A percentile compares a stretch with the other conserved stretches of the same genome.
Conservation (phyloP, 2,888 invertebrate species). For the Sarcophaga caerulescens region DNA sequence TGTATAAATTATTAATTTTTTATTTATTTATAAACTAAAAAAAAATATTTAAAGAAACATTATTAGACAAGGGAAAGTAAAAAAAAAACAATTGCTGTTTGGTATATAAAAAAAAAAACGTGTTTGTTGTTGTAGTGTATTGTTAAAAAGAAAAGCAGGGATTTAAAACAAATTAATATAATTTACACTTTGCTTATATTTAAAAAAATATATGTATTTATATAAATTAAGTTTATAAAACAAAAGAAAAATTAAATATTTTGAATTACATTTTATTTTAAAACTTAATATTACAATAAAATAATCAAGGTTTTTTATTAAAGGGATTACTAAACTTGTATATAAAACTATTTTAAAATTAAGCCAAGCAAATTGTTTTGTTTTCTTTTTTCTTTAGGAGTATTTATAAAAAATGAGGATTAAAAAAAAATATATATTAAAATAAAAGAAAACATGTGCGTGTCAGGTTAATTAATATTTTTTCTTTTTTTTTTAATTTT, state of each 20-base stretch:
- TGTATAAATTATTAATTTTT: conserved; percentile 65
- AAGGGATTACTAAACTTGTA: too few relatives aligned
- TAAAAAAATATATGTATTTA: conserved; percentile 31
- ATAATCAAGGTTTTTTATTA: too few relatives aligned
- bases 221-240: background rate
- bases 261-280: conserved; percentile 30
- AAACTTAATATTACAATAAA: conserved; percentile 58
- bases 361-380: background rate
- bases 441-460: conserved; percentile 60
- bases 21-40: conserved; percentile 64
- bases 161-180: conserved; percentile 45
- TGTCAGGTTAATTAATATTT: conserved; percentile 56
- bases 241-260: background rate
- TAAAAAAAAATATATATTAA: conserved; percentile 5
- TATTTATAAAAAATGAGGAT: background rate
- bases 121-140: conserved; percentile 13
- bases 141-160: conserved; percentile 4
- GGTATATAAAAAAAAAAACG: conserved; percentile 51
- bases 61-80: background rate
- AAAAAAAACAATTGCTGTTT: background rate
- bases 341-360: too few relatives aligned
- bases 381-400: too few relatives aligned
- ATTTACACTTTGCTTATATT: conserved; percentile 35
- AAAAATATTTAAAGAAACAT: conserved; percentile 48
- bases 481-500: background rate